Base-by-base conservation (phyloP, 2,797 vertebrate genomes). In the Euphonia xanthogaster region DNA sequence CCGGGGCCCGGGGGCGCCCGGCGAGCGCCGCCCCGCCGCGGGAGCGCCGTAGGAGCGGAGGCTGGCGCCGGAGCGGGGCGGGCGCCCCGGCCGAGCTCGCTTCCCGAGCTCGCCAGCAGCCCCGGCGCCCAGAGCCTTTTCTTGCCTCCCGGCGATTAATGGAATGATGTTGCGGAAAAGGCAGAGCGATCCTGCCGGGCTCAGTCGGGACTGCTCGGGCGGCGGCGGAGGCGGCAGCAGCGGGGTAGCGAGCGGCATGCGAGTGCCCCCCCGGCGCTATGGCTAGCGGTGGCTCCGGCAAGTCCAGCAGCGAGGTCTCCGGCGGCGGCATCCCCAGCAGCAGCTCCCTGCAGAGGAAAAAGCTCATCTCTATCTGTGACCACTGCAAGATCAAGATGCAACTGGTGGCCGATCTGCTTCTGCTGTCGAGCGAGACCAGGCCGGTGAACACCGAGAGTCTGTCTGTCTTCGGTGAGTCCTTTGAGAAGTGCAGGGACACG, bases 331-430 rank as follows among this genome's bases (percentile, higher is more conserved):
- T 96, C 97, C 98, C 95, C 97, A 87, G 98, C 97, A 86, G 97
- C 97, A 23, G 98, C 94, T 76, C 98, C 96, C 98, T 99, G 98
- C 98, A 99, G 96, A 98, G 99, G 94, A 99, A 98, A 97, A 98
- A 99, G 88, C 99, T 99, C 78, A 97, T 98, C 84, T 98, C 98
- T 17, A 88, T 99, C 88, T 99, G 99, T 72, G 99, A 99, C 94
- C 97, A 98, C 53, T 99, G 99, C 97, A 99, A 99, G 97, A 98
- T 98, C 98, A 99, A 99, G 98, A 99, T 99, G 99, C 99, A 99
- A 98, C 98, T 99, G 98, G 99, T 99, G 98, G 99, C 99, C 0
- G 99, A 99, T 97, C 98, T 99, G 86, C 99, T 99, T 7, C 98
- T 99, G 97, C 97, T 99, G 97, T 99, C 99, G 92, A 99, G 99